Evolutionary conservation across 2,888 invertebrate genomes (phyloP), one percentile per base, ranked within the genome.

Genomic region (Achlya flavicornis): DNA sequence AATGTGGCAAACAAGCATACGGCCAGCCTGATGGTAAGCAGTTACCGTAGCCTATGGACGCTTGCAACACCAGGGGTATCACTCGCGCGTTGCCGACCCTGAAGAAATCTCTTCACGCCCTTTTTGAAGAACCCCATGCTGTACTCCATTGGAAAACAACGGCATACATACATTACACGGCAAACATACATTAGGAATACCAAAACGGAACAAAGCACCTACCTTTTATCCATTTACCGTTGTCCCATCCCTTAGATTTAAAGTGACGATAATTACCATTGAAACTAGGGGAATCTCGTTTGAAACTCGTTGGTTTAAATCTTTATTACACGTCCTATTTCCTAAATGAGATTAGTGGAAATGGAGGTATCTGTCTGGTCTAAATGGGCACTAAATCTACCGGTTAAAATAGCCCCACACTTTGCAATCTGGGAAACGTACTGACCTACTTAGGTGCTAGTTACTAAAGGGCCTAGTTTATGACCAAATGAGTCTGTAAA

Each of bases 231-330:
- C 19, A 16, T 26, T 26, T 26, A 26, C 11, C 53, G 19, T 53
- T 53, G 19, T 19, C 19, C 19, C 19, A 19, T 12, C 26, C 26
- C 41, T 14, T 41, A 60, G 60, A 60, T 60, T 60, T 19, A 38
- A 16, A 8, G 12, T 43, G 41, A 60, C 43, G 41, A 26, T 60
- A 60, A 60, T 60, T 41, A 41, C 59, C 38, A 35, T 35, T 59
- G 59, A 59, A 58, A 35, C 26, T 58, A 35, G 0, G 35, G 35
- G 7, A 16, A 6, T 58, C 6, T 38, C 58, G 38, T 59, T 59
- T 14, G 16, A 7, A 41, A 26, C 35, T 35, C 58, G 38, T 41
- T 19, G 11, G 5, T 6, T 26, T 12, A 41, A 60, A 60, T 19
- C 41, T 41, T 41, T 60, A 16, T 38, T 41, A 38, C 12, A 0